Evolutionary conservation across 2,797 vertebrate genomes (phyloP).

Genomic region (Harpagifer antarcticus): DNA sequence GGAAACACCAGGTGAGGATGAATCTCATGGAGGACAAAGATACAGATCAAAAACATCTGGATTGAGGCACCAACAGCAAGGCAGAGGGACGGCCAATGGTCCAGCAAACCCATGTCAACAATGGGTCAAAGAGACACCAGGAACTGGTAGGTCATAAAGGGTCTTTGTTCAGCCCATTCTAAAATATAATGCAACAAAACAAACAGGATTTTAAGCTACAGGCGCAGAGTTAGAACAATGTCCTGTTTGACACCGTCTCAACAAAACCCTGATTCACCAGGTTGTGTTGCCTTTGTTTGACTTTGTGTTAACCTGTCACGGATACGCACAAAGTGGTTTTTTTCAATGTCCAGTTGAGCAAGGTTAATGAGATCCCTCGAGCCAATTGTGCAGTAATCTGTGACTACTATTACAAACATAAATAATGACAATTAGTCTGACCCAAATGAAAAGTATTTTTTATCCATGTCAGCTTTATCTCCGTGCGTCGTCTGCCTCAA

Average conservation of each 20-base stretch:
- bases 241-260: neutral
- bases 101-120: neutral
- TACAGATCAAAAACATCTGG: neutral
- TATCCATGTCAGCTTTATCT: conserved; percentile 36
- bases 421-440: conserved; percentile 74
- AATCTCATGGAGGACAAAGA: neutral
- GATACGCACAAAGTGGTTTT: conserved; percentile 23
- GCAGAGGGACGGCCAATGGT: neutral
- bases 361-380: conserved; percentile 42
- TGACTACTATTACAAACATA: conserved; percentile 69
- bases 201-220: neutral
- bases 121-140: no score
- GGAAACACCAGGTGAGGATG: neutral
- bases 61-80: neutral
- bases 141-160: no score
- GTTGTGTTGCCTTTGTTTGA: neutral
- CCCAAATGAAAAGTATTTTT: conserved; percentile 52
- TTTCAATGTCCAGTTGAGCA: conserved; percentile 37
- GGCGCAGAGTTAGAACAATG: neutral
- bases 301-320: conserved; percentile 40
- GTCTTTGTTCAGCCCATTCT: neutral
- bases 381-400: conserved; percentile 42
- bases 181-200: neutral
- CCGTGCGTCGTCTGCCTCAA: conserved; percentile 41
- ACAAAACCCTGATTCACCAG: neutral